Conservation (phyloP, 2,888 invertebrate species). For the Hirtodrosophila trivittata region DNA sequence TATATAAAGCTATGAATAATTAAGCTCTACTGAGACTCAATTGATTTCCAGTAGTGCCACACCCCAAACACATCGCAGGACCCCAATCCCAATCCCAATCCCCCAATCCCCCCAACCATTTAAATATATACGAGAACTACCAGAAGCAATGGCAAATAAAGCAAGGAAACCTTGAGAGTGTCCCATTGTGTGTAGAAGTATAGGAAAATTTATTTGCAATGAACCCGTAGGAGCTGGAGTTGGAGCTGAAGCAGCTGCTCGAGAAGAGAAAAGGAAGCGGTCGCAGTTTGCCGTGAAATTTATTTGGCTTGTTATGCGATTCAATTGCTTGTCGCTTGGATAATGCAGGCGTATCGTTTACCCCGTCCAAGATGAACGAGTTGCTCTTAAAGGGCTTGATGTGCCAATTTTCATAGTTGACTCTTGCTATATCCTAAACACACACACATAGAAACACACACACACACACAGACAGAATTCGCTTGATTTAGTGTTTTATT, state of each 20-base stretch:
- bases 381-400: slow-evolving; percentile 69
- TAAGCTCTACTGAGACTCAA: slow-evolving; percentile 10
- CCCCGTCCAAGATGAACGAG: slow-evolving; percentile 59
- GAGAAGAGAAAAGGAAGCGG: slow-evolving; percentile 16
- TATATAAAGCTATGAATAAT: slow-evolving; percentile 23
- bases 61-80: neutral
- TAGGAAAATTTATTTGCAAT: slow-evolving; percentile 48
- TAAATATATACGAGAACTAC: neutral
- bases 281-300: slow-evolving; percentile 49
- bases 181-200: slow-evolving; percentile 36
- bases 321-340: slow-evolving; percentile 67
- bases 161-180: slow-evolving; percentile 14
- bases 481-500: slow-evolving; percentile 60
- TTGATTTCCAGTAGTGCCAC: slow-evolving; percentile 2
- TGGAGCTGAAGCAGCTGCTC: slow-evolving; percentile 11
- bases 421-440: slow-evolving; percentile 14
- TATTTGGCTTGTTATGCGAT: slow-evolving; percentile 73
- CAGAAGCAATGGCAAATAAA: slow-evolving; percentile 2
- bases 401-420: slow-evolving; percentile 76
- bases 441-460: slow-evolving; percentile 1
- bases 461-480: slow-evolving; percentile 11
- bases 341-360: slow-evolving; percentile 67
- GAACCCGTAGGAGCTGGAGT: slow-evolving; percentile 2
- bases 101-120: no score
- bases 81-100: no score